Evolutionary conservation across 2,797 vertebrate genomes (phyloP).

Genomic region (Poliocrania exsul): DNA sequence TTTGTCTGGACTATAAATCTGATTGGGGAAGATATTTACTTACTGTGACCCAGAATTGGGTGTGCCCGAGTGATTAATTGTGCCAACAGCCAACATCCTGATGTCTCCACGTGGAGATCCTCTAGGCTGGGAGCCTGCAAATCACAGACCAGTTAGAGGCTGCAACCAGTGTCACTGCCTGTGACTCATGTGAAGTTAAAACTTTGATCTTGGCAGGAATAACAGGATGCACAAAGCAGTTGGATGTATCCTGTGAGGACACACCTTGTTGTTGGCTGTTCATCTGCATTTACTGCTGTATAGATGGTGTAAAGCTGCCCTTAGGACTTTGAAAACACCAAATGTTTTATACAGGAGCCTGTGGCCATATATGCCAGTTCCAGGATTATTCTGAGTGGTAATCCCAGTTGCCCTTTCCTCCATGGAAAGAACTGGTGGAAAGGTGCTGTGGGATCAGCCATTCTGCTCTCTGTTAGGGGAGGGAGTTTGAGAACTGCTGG

Average conservation of each 20-base stretch:
- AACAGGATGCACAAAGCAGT: conserved; percentile 36
- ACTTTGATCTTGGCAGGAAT: conserved; percentile 43
- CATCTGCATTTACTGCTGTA: not conserved
- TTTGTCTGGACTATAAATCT: not conserved
- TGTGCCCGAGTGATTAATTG: not conserved
- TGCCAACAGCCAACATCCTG: conserved; percentile 29
- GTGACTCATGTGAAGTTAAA: conserved; percentile 22
- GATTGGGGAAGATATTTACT: not conserved
- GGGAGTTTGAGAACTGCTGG: not conserved
- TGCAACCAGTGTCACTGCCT: not conserved
- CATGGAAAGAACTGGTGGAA: not conserved
- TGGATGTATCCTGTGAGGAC: conserved; percentile 38
- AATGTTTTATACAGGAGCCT: not conserved
- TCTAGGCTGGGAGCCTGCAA: not conserved
- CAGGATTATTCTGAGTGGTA: not conserved
- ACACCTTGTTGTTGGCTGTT: not conserved
- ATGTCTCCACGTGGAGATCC: not conserved
- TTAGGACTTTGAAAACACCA: not conserved
- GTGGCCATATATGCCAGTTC: not conserved
- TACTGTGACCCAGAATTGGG: conserved; percentile 2
- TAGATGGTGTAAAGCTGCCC: not conserved
- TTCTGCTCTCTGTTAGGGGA: not conserved
- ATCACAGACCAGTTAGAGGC: not conserved
- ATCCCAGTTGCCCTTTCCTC: not conserved
- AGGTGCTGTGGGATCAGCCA: not conserved